These are phyloP conservation scores for Tringa solitaria DNA, from an alignment of 2,113 vertebrate genomes.

Conservation along the genomic window DNA sequence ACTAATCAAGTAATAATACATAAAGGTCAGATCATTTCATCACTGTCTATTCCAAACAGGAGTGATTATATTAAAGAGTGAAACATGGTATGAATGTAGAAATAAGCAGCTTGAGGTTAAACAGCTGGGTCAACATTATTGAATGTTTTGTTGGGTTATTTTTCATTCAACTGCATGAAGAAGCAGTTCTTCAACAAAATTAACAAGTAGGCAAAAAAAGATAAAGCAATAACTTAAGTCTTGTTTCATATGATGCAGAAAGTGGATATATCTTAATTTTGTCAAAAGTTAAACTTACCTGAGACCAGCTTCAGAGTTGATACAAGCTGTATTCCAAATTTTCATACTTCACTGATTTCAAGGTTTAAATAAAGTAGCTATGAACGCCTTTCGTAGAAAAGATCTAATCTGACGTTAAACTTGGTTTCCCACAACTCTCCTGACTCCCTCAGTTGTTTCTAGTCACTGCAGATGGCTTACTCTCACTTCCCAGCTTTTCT, in stretches of 20 bases:
- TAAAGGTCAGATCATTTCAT: conserved; percentile 65
- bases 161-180: background rate
- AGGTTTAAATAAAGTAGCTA: background rate
- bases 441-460: background rate
- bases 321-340: background rate
- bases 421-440: background rate
- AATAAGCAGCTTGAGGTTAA: conserved; percentile 45
- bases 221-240: background rate
- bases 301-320: background rate
- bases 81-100: conserved; percentile 14
- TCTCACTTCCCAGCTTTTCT: background rate
- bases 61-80: conserved; percentile 47
- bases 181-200: background rate
- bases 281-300: background rate
- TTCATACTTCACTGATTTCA: background rate
- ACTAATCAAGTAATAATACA: conserved; percentile 28
- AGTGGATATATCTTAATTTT: background rate
- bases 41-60: conserved; percentile 45
- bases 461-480: background rate
- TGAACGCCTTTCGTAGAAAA: background rate
- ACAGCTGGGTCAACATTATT: conserved; percentile 4
- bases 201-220: background rate
- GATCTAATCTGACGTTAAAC: background rate
- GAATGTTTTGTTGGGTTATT: background rate
- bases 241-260: background rate